phyloP scores from a whole-genome alignment of 2,888 invertebrate genomes.

The Athetis lepigone region DNA sequence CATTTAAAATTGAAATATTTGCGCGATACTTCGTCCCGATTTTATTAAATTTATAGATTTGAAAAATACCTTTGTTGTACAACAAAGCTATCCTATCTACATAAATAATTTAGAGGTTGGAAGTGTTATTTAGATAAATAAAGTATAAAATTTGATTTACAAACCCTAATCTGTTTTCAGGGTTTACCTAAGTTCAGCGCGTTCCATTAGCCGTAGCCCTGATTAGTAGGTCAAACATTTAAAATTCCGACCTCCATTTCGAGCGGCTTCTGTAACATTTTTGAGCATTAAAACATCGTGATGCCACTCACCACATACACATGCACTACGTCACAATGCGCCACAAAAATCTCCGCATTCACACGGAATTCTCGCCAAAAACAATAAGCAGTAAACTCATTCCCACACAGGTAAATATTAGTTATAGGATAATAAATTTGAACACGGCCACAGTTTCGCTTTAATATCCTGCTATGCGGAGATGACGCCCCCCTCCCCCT shows the following conservation, averaged over 20 bases:
- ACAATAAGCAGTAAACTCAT: constrained; percentile 55
- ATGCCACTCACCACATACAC: constrained; percentile 8
- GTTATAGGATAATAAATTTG: constrained; percentile 73
- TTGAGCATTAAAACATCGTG: constrained; percentile 1
- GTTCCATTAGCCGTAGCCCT: not conserved
- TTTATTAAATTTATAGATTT: no score
- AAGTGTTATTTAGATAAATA: no score
- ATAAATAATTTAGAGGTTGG: no score
- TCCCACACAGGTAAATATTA: constrained; percentile 73
- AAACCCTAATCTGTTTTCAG: not conserved
- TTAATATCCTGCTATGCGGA: constrained; percentile 72
- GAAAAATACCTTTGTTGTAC: no score
- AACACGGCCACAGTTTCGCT: constrained; percentile 65
- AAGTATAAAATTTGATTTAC: no score
- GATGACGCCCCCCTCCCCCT: constrained; percentile 49
- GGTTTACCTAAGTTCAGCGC: not conserved
- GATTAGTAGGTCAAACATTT: constrained; percentile 21
- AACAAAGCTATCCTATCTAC: no score
- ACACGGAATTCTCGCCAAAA: constrained; percentile 42
- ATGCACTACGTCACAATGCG: constrained; percentile 46
- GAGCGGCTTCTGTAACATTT: constrained; percentile 6
- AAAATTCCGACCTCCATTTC: no score
- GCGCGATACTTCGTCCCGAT: no score
- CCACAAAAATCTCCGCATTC: constrained; percentile 42
- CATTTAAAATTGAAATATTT: no score